Evolutionary conservation across 2,797 vertebrate species (phyloP).

Genomic region (Myoxocephalus aenaeus): DNA sequence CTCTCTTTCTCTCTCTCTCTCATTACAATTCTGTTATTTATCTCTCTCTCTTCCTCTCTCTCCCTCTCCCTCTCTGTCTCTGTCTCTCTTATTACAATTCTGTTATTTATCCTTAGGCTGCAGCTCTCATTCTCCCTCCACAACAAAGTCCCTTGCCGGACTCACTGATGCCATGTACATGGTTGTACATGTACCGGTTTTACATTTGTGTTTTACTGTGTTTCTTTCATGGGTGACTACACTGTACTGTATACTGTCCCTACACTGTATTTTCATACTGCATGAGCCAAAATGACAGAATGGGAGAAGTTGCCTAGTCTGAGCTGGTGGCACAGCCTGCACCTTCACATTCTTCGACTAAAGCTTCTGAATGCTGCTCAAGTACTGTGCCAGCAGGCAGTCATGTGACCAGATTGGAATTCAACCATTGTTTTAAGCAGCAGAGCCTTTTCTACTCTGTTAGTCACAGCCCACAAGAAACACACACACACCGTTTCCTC

Average conservation of each 20-base stretch:
- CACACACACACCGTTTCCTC: constrained; percentile 20
- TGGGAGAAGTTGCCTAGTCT: constrained; percentile 31
- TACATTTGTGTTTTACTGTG: constrained; percentile 1
- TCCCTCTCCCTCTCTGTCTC: neutral
- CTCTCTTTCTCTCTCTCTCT: neutral
- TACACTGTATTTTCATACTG: constrained; percentile 5
- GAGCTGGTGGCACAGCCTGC: constrained; percentile 55
- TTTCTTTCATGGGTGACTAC: constrained; percentile 6
- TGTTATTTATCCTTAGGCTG: constrained; percentile 53
- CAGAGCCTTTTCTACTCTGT: constrained; percentile 61
- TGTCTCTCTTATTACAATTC: constrained; percentile 47
- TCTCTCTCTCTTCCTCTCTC: neutral
- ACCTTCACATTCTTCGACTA: constrained; percentile 70
- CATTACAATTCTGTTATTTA: neutral
- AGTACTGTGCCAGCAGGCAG: constrained; percentile 67
- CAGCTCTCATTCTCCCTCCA: constrained; percentile 27
- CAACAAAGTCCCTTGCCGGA: constrained; percentile 5
- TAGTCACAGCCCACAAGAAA: constrained; percentile 40
- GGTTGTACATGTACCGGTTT: neutral
- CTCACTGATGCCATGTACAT: constrained; percentile 4
- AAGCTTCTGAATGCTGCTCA: constrained; percentile 68
- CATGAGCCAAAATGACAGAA: constrained; percentile 15
- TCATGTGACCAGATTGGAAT: constrained; percentile 84
- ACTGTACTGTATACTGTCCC: neutral
- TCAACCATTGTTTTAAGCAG: constrained; percentile 79